These are phyloP conservation scores for Motacilla alba DNA, from an alignment of 2,113 vertebrate genomes.

Conservation along the genomic window DNA sequence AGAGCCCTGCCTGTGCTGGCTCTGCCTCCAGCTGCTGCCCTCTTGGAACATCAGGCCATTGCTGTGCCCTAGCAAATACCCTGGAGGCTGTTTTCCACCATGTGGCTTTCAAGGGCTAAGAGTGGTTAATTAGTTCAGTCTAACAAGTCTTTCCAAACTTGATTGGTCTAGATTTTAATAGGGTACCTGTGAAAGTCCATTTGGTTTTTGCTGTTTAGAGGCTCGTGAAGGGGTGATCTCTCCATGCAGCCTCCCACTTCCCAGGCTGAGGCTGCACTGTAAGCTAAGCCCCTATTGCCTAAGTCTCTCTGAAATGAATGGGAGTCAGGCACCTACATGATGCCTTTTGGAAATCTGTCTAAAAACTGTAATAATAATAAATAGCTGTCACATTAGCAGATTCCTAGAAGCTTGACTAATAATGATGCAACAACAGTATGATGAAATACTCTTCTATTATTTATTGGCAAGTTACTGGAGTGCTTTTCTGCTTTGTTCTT, in stretches of 20 bases:
- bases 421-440: not conserved
- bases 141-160: not conserved
- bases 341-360: not conserved
- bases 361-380: not conserved
- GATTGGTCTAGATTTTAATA: not conserved
- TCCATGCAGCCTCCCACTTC: not conserved
- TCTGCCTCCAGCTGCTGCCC: not conserved
- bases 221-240: not conserved
- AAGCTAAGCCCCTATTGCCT: not conserved
- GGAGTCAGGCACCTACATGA: not conserved
- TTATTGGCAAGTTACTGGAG: not conserved
- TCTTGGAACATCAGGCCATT: not conserved
- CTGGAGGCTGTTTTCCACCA: not conserved
- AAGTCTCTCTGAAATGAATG: not conserved
- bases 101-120: not conserved
- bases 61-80: not conserved
- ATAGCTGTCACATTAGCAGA: not conserved
- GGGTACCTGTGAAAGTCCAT: not conserved
- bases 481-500: not conserved
- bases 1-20: not conserved
- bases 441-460: not conserved
- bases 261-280: not conserved
- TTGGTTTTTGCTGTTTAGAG: not conserved
- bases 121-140: not conserved
- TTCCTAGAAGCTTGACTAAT: constrained; percentile 34